Percentiles rank a stretch among this genome's conserved stretches.
Conservation (phyloP, 1,140 invertebrate genomes). For the Magallana angulata region DNA sequence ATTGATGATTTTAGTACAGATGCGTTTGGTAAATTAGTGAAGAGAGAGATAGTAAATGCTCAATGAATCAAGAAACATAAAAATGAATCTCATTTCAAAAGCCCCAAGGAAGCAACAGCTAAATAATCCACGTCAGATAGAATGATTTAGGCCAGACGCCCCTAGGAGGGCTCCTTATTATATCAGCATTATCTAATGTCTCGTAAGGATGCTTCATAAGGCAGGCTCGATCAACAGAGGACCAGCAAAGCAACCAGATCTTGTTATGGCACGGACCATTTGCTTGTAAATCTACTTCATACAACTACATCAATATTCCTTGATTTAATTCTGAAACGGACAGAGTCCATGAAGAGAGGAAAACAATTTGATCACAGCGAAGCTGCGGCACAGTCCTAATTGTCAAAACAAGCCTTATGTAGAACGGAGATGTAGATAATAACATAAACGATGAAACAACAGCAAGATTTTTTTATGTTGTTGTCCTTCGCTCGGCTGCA, state of each 20-base stretch:
- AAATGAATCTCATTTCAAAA: not conserved
- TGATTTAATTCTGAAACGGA: slow-evolving; percentile 20
- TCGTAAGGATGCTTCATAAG: slow-evolving; percentile 11
- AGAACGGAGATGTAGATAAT: no score
- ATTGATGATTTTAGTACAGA: not conserved
- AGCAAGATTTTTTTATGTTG: not conserved
- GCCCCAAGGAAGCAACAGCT: not conserved
- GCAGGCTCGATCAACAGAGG: not conserved
- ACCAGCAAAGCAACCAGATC: not conserved
- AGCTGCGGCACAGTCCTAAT: not conserved
- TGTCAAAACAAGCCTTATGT: not conserved
- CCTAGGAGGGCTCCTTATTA: not conserved
- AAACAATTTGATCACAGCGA: slow-evolving; percentile 4
- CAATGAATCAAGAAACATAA: not conserved
- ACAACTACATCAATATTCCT: slow-evolving; percentile 12
- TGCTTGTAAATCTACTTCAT: not conserved
- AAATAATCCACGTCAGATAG: not conserved
- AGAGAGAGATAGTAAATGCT: not conserved
- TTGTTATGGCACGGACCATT: slow-evolving; percentile 25
- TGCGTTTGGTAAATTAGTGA: not conserved
- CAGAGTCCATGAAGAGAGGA: not conserved
- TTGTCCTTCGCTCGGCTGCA: not conserved
- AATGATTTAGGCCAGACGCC: not conserved
- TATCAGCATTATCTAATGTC: slow-evolving; percentile 11
- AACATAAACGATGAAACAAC: not conserved